Evolutionary conservation across 2,888 invertebrate genomes (phyloP).

Genomic region (Latheticus oryzae): DNA sequence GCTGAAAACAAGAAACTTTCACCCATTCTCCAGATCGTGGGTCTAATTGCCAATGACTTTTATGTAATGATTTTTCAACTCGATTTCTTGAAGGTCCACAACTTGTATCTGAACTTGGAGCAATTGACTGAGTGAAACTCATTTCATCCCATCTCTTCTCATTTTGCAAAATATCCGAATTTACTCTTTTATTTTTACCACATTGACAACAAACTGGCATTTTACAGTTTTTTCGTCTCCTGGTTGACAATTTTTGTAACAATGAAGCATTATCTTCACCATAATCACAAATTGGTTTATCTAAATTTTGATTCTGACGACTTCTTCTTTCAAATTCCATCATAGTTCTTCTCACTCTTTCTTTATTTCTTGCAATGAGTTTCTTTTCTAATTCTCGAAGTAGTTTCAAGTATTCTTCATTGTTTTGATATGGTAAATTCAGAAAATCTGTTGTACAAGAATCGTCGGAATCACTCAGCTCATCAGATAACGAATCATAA

Average conservation of each 20-base stretch:
- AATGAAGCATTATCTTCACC: conserved; percentile 35
- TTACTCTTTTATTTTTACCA: conserved; percentile 9
- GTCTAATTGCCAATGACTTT: conserved; percentile 46
- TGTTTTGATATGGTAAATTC: conserved; percentile 61
- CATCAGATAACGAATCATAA: conserved; percentile 39
- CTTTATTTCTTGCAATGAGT: conserved; percentile 59
- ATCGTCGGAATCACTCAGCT: conserved; percentile 46
- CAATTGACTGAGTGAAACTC: conserved; percentile 1
- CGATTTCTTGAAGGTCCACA: background rate
- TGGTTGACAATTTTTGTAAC: conserved; percentile 1
- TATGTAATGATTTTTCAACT: conserved; percentile 14
- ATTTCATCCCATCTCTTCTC: conserved; percentile 29
- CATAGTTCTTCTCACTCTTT: conserved; percentile 60
- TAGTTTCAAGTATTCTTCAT: conserved; percentile 60
- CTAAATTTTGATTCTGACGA: conserved; percentile 59
- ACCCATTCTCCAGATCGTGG: conserved; percentile 47
- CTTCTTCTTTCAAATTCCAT: conserved; percentile 61
- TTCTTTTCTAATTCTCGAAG: conserved; percentile 63
- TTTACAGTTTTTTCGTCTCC: background rate
- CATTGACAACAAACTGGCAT: conserved; percentile 21
- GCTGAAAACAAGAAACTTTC: conserved; percentile 18
- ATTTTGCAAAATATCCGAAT: conserved; percentile 38
- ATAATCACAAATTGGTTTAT: conserved; percentile 56
- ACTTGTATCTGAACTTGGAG: too few relatives aligned
- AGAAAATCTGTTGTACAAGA: conserved; percentile 44